Evolutionary conservation across 2,113 vertebrate species (phyloP).

Genomic region (Riparia riparia): DNA sequence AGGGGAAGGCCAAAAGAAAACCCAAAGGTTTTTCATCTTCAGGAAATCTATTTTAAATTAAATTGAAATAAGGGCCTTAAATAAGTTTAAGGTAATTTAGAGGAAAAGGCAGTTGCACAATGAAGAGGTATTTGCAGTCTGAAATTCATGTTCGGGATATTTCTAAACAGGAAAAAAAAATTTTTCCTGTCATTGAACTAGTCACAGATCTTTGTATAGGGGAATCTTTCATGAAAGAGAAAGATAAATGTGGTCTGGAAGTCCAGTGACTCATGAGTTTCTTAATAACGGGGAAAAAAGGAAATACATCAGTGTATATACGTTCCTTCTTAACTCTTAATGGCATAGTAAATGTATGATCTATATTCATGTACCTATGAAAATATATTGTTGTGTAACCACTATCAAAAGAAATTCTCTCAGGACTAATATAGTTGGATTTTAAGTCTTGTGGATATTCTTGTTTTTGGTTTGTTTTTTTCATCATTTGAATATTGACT

Average conservation of each 20-base stretch:
- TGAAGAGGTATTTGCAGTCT: background rate
- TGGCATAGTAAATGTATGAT: background rate
- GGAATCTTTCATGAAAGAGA: background rate
- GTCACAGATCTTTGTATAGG: background rate
- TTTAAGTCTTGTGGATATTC: background rate
- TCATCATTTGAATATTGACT: background rate
- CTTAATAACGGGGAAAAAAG: background rate
- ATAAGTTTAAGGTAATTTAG: background rate
- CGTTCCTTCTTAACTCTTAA: background rate
- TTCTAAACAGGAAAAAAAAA: slow-evolving; percentile 24
- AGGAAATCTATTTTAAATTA: slow-evolving; percentile 30
- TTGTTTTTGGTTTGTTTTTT: background rate
- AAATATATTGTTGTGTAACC: background rate
- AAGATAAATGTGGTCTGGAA: background rate
- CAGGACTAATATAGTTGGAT: background rate
- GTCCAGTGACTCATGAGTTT: background rate
- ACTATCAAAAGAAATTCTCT: background rate
- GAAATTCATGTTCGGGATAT: background rate
- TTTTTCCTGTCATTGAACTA: background rate
- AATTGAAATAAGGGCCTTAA: background rate
- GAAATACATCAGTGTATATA: background rate
- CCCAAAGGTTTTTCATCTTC: background rate
- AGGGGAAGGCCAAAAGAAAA: background rate
- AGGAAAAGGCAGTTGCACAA: background rate
- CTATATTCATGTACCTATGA: background rate